These are phyloP conservation scores for Peromyscus maniculatus DNA, from an alignment of 2,113 vertebrate genomes.

Conservation along the genomic window DNA sequence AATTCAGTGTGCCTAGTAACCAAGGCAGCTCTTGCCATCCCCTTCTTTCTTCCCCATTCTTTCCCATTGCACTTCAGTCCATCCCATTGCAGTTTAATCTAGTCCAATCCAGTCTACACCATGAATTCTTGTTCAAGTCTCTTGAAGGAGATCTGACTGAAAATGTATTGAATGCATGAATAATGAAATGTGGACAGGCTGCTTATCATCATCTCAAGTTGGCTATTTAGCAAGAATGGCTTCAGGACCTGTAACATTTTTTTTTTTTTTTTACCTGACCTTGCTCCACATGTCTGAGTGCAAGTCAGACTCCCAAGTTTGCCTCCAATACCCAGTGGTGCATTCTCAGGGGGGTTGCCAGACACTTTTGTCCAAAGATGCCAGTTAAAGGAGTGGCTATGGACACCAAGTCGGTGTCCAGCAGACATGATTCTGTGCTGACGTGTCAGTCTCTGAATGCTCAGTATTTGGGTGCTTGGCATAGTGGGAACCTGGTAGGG, in stretches of 20 bases:
- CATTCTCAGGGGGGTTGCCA: not conserved
- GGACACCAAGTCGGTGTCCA: not conserved
- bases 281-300: too few species aligned
- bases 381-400: not conserved
- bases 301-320: not conserved
- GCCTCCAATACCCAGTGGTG: too few species aligned
- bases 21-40: too few species aligned
- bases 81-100: not conserved
- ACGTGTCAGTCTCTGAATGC: not conserved
- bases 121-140: not conserved
- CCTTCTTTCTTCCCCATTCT: not conserved
- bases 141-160: not conserved
- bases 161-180: not conserved
- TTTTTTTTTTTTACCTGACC: not conserved
- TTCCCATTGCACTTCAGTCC: not conserved
- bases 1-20: not conserved
- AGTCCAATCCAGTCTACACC: not conserved
- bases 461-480: not conserved
- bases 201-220: not conserved
- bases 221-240: not conserved
- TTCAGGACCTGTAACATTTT: not conserved
- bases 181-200: not conserved
- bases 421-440: not conserved
- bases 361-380: not conserved
- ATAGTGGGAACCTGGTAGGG: accelerated